phyloP scores from a whole-genome alignment of 2,113 vertebrate species.

The Barbus barbus region DNA sequence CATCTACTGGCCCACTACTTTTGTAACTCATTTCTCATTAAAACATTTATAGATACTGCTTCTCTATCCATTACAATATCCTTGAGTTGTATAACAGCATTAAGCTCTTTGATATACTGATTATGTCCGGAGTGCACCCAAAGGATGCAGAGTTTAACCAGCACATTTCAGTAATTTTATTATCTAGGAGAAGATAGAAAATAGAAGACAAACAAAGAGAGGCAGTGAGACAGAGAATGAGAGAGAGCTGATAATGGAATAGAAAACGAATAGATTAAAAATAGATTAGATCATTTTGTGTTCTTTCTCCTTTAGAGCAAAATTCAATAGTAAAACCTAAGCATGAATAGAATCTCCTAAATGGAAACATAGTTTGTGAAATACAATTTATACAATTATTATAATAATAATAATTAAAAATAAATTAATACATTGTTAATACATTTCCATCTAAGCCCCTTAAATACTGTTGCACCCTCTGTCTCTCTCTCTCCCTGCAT shows the following conservation, averaged over 20 bases:
- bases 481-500: no score
- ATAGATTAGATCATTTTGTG: background rate
- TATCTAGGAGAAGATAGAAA: background rate
- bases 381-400: background rate
- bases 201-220: background rate
- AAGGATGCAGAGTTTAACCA: constrained; percentile 15
- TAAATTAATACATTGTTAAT: no score
- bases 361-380: background rate
- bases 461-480: background rate
- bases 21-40: constrained; percentile 27
- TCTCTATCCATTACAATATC: constrained; percentile 13
- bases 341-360: background rate
- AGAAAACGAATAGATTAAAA: background rate
- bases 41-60: constrained; percentile 17
- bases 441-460: background rate
- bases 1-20: constrained; percentile 1
- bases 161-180: background rate
- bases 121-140: constrained; percentile 18
- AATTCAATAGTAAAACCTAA: background rate
- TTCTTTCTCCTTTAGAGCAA: background rate
- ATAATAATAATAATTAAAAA: background rate
- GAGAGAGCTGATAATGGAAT: background rate
- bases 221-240: background rate
- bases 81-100: constrained; percentile 7
- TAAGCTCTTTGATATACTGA: constrained; percentile 28